phyloP scores from a whole-genome alignment of 2,113 vertebrate species.

The Rousettus leschenaultii region DNA sequence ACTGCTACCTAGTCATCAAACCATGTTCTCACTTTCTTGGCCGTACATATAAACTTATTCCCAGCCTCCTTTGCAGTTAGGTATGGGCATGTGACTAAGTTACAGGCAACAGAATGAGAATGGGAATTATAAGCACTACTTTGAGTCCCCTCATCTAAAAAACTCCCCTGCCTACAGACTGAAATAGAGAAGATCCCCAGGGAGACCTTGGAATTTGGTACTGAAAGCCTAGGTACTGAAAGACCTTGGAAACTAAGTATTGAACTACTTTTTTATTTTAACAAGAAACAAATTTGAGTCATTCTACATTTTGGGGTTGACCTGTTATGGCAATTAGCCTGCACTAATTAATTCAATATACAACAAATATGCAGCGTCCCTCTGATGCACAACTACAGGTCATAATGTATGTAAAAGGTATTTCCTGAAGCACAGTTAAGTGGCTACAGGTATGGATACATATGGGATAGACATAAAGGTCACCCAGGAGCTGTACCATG shows the following conservation, averaged over 20 bases:
- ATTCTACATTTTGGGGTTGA: not conserved
- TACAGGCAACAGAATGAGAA: not conserved
- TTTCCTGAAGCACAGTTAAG: slow-evolving; percentile 15
- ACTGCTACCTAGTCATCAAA: not conserved
- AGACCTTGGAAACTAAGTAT: not conserved
- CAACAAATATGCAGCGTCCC: not conserved
- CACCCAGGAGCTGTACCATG: not conserved
- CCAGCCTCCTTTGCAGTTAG: not conserved
- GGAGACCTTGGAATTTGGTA: not conserved
- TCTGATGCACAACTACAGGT: not conserved
- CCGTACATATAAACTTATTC: not conserved
- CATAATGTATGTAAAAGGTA: not conserved
- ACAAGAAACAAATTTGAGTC: slow-evolving; percentile 26
- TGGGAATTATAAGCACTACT: not conserved
- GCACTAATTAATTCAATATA: not conserved
- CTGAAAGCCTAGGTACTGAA: not conserved
- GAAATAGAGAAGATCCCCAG: not conserved
- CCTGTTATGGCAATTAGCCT: slow-evolving; percentile 17
- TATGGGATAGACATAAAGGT: not conserved
- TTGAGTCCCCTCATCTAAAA: not conserved
- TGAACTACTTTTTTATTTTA: slow-evolving; percentile 28
- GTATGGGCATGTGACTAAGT: not conserved
- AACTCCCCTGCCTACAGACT: not conserved
- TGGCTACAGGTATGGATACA: not conserved
- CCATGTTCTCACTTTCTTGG: not conserved